A percentile compares a stretch with the other conserved stretches of the same genome.
phyloP scores from a whole-genome alignment of 2,797 vertebrate species.

The Ambastaia sidthimunki region DNA sequence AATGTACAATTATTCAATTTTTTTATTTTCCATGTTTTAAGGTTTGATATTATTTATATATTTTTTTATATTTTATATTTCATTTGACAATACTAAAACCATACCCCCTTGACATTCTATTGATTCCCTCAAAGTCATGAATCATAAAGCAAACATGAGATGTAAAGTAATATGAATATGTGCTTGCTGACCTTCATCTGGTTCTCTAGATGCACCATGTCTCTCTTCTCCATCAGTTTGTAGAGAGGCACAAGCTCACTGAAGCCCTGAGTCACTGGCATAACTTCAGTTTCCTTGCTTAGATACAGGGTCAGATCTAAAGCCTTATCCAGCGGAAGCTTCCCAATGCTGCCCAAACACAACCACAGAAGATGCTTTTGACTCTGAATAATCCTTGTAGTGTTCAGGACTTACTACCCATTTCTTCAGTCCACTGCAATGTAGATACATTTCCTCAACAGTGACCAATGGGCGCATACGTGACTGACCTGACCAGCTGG shows the following conservation, averaged over 20 bases:
- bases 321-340: conserved; percentile 85
- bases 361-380: conserved; percentile 15
- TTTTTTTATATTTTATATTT: no score
- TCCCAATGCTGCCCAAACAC: conserved; percentile 76
- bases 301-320: conserved; percentile 88
- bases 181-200: conserved; percentile 78
- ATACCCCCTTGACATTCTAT: no score
- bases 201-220: conserved; percentile 80
- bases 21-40: no score
- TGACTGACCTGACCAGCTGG: conserved; percentile 80
- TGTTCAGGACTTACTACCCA: background rate
- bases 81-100: no score
- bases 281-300: conserved; percentile 84
- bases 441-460: conserved; percentile 5
- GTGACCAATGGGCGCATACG: conserved; percentile 27
- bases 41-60: no score
- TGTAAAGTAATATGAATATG: background rate
- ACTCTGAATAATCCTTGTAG: background rate
- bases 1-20: no score
- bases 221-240: conserved; percentile 91
- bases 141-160: no score
- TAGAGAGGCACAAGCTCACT: conserved; percentile 86
- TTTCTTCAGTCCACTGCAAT: background rate
- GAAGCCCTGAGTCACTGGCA: conserved; percentile 87
- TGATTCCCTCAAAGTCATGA: no score